These are phyloP conservation scores for Notothenia rossii DNA, from an alignment of 2,113 vertebrate genomes.

Conservation along the genomic window DNA sequence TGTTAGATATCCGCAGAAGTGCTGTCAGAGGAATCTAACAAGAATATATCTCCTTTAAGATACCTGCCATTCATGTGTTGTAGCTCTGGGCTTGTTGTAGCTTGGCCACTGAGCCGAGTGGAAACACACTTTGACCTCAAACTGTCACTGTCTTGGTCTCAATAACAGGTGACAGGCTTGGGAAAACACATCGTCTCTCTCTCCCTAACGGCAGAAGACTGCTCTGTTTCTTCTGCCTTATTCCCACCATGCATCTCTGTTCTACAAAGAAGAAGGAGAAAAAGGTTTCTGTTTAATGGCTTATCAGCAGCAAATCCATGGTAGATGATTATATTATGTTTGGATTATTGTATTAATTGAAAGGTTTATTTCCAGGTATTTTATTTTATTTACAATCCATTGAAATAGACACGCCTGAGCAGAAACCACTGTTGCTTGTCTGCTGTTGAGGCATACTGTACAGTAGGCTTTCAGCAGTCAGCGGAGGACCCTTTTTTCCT, in stretches of 20 bases:
- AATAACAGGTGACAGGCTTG: constrained; percentile 44
- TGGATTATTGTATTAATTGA: background rate
- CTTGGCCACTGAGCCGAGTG: constrained; percentile 34
- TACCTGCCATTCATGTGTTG: constrained; percentile 37
- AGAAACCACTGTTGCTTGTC: background rate
- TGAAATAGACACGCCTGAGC: background rate
- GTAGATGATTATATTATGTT: background rate
- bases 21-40: constrained; percentile 9
- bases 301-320: background rate
- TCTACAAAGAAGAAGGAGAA: background rate
- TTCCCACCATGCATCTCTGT: constrained; percentile 1
- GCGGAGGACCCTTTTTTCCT: background rate
- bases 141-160: constrained; percentile 66
- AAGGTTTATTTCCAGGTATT: too few species aligned
- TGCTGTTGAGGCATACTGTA: background rate
- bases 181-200: constrained; percentile 11
- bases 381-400: background rate
- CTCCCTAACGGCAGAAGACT: constrained; percentile 12
- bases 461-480: constrained; percentile 7
- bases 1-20: constrained; percentile 17
- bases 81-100: constrained; percentile 13
- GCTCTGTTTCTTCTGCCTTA: constrained; percentile 24
- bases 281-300: background rate
- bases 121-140: constrained; percentile 67
- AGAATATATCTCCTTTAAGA: constrained; percentile 27